Conservation (phyloP, 2,797 vertebrate genomes). For the Ciconia nigra region DNA sequence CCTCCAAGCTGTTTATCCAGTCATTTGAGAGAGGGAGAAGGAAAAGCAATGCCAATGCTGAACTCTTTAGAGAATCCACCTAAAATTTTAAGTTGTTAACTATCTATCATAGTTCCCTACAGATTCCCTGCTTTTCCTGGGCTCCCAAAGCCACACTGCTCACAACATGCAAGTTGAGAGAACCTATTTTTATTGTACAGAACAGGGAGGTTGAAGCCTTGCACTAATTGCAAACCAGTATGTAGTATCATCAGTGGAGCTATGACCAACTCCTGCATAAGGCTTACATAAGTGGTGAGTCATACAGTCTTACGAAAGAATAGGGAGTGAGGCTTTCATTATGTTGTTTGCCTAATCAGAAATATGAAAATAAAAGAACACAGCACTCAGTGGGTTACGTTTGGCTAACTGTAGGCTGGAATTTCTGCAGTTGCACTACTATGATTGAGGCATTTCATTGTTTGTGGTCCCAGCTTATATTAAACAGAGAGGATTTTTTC, state of each 20-base stretch:
- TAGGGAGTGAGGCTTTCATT: conserved; percentile 40
- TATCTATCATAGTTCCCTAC: neutral
- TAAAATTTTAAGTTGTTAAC: neutral
- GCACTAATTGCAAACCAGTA: conserved; percentile 10
- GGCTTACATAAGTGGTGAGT: conserved; percentile 62
- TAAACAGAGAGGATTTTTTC: conserved; percentile 51
- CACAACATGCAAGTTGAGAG: neutral
- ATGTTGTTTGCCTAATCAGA: conserved; percentile 59
- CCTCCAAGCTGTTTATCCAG: neutral
- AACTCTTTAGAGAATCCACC: neutral
- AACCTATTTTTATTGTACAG: conserved; percentile 5
- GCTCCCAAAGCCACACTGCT: conserved; percentile 13
- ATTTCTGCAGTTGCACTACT: conserved; percentile 34
- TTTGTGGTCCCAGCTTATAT: conserved; percentile 67
- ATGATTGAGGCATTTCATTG: conserved; percentile 25
- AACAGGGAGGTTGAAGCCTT: conserved; percentile 8
- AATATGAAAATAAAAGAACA: conserved; percentile 67
- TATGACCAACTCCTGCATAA: conserved; percentile 37
- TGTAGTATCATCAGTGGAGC: conserved; percentile 41
- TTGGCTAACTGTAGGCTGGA: conserved; percentile 53
- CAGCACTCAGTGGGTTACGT: conserved; percentile 64
- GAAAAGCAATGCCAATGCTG: neutral
- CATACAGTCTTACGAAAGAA: conserved; percentile 25
- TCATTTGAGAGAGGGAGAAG: neutral
- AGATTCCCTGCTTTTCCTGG: neutral